Evolutionary conservation across 2,888 invertebrate species (phyloP), one percentile per base, ranked within the genome.

Genomic region (Chrysomela aeneicollis): DNA sequence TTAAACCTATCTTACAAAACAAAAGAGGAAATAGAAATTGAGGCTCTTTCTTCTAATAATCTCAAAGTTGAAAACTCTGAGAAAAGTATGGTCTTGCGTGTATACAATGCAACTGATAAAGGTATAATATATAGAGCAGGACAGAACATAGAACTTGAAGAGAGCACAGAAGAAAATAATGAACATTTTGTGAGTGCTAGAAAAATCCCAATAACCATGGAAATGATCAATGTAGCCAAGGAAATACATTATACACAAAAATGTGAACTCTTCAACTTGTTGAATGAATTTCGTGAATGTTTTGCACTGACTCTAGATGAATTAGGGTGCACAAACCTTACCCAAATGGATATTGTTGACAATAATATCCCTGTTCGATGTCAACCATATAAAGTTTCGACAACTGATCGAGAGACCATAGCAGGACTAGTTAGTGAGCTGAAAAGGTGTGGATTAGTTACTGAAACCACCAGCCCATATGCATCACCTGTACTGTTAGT

Each of bases 401-500:
- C 46, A 9, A 12, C 18, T 1, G 66, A 68, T 22, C 59, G 64
- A 47, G 22, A 65, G 42, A 54, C 59, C 12, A 65, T 65, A n/a
- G 42, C 46, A 18, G 42, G 60, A 21, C 51, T 63, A 5, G 61
- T 68, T n/a, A 32, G 49, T 26, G 62, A 68, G 15, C 59, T 61
- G 55, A 58, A 63, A n/a, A 22, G 30, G 8, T 35, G 47, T 22
- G 65, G 68, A 0, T 53, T 68, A 12, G 59, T 68, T 1, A 12
- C 26, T 49, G 63, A 66, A 49, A 66, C 63, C 5, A 63, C 9
- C 4, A 42, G 50, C n/a, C 63, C 66, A 21, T 68, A 67, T 49
- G 67, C 66, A 30, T 53, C 47, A 12, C 70, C 69, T n/a, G 69
- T 70, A 10, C 30, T 74, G 9, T 52, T 74, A 26, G 74, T 74